A percentile compares a stretch with the other conserved stretches of the same genome.
Evolutionary conservation across 2,113 vertebrate genomes (phyloP).

Genomic region (Camelus bactrianus): DNA sequence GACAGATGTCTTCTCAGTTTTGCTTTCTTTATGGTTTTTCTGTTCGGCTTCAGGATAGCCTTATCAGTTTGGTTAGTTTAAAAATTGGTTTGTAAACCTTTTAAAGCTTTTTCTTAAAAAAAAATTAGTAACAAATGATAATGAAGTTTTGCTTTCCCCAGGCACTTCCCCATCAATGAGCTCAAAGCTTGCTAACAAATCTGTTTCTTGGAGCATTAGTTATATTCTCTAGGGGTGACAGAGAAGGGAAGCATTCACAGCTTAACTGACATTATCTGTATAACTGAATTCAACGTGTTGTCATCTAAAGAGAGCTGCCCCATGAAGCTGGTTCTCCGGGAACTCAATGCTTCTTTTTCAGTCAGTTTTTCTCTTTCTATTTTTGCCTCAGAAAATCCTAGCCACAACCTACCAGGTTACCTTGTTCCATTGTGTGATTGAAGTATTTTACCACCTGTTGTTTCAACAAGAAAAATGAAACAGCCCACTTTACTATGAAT

Average conservation of each 20-base stretch:
- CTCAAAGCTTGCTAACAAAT: constrained; percentile 21
- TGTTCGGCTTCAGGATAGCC: constrained; percentile 13
- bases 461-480: constrained; percentile 23
- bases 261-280: neutral
- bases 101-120: neutral
- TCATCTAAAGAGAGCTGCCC: constrained; percentile 46
- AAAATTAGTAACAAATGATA: constrained; percentile 1
- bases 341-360: constrained; percentile 8
- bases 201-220: constrained; percentile 17
- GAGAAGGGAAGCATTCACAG: neutral
- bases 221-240: neutral
- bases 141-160: constrained; percentile 28
- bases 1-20: neutral
- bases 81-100: neutral
- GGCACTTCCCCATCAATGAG: neutral
- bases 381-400: constrained; percentile 52
- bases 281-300: neutral
- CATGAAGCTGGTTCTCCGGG: neutral
- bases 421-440: constrained; percentile 22
- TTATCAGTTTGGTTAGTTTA: neutral
- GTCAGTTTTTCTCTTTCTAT: neutral
- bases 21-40: constrained; percentile 6
- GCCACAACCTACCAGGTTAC: neutral
- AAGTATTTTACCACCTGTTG: neutral
- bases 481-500: neutral